Conservation (phyloP, 2,797 vertebrate species). For the Anguilla anguilla region DNA sequence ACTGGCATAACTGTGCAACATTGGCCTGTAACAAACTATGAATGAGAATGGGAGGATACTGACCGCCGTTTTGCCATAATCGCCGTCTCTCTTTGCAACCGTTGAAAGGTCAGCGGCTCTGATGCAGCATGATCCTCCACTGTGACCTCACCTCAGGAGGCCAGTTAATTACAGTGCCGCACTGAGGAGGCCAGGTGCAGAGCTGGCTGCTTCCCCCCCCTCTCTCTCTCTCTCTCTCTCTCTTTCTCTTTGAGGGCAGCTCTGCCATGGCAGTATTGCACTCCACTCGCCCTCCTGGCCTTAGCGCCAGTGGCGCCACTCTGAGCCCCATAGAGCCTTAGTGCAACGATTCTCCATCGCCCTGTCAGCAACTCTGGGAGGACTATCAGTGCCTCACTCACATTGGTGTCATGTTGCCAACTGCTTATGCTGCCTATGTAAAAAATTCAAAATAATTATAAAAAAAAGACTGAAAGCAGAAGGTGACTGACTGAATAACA, state of each 20-base stretch:
- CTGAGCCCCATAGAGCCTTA: neutral
- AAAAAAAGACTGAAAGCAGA: neutral
- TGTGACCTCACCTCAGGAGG: constrained; percentile 28
- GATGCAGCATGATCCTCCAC: constrained; percentile 21
- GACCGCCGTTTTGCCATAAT: neutral
- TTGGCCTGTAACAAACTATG: neutral
- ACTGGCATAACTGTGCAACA: neutral
- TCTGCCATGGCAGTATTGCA: constrained; percentile 7
- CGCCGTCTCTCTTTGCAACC: neutral
- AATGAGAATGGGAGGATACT: neutral
- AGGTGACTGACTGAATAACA: neutral
- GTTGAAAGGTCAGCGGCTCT: constrained; percentile 32
- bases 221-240: neutral
- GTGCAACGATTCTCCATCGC: neutral
- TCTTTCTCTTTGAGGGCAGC: neutral
- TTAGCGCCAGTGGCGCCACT: neutral
- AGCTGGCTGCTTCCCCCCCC: neutral
- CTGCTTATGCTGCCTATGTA: constrained; percentile 11
- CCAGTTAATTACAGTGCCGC: constrained; percentile 29
- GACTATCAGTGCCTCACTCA: neutral
- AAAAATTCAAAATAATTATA: neutral
- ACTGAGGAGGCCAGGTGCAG: constrained; percentile 7
- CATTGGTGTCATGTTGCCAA: neutral
- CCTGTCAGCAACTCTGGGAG: constrained; percentile 1
- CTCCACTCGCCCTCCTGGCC: neutral